Conservation (phyloP, 2,797 vertebrate genomes). For the Acrocephalus scirpaceus region DNA sequence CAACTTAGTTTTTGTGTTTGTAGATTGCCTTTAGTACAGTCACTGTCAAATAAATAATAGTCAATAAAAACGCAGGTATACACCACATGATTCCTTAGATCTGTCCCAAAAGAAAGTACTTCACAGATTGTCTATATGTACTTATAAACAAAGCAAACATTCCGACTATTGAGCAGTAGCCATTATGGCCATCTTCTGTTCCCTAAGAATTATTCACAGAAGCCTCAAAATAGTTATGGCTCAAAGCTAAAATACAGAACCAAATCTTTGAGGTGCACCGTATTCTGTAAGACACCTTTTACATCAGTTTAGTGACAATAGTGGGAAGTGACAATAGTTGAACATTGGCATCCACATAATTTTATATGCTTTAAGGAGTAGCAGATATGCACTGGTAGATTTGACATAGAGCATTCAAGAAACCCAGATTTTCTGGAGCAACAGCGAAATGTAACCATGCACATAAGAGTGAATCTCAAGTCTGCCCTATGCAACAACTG, state of each 20-base stretch:
- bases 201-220: not conserved
- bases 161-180: not conserved
- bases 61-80: not conserved
- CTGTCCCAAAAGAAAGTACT: not conserved
- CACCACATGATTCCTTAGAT: not conserved
- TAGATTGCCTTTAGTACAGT: not conserved
- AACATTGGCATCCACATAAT: not conserved
- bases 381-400: not conserved
- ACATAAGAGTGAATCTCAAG: not conserved
- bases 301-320: not conserved
- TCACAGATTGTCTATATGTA: fast-evolving
- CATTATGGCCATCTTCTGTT: not conserved
- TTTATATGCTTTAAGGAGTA: not conserved
- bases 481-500: not conserved
- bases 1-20: not conserved
- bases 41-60: not conserved
- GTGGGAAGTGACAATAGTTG: not conserved
- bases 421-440: not conserved
- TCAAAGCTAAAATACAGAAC: not conserved
- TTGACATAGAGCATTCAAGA: not conserved
- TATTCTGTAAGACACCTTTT: not conserved
- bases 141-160: not conserved
- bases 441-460: not conserved
- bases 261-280: not conserved
- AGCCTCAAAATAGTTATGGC: not conserved